Evolutionary conservation across 92 coral and sea anemone species (phyloP), one percentile per base, ranked within the genome.

Genomic region (Blastomussa wellsi): DNA sequence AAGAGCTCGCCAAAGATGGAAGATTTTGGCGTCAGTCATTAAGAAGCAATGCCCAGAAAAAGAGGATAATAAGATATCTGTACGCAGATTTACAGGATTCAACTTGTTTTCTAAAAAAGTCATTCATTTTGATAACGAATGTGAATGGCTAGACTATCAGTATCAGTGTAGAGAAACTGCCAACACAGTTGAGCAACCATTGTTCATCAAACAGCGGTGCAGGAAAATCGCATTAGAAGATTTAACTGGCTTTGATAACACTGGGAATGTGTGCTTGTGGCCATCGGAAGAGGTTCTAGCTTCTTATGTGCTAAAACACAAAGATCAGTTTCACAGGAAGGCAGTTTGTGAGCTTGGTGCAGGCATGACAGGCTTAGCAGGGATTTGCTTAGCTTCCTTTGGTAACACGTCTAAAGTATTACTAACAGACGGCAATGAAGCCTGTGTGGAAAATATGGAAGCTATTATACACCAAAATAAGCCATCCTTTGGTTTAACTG

Each of bases 261-360:
- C 98, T 19, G 98, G 98, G 12, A 95, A 95, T 77, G 94, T 95
- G 22, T 95, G 98, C 83, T 80, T 95, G 72, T 95, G 98, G 98
- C 98, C 98, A 42, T 92, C 98, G 31, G 97, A 95, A 68, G 98
- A 95, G 72, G 93, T 95, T 20, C 70, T 95, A 24, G 92, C 97
- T 22, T 93, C 94, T 79, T 83, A 91, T 37, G 57, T 92, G 81
- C 68, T 93, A 36, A 91, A 93, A 48, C 71, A 92, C 85, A 74
- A 75, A 35, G 67, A 82, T 41, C 82, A 84, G 79, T 86, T 90
- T 49, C 77, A 90, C 31, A 90, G 90, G 12, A 88, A 91, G 79
- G 79, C 86, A 67, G 94, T 95, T 49, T 93, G 97, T 86, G 98
- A 95, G 81, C 94, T 95, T 80, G 98, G 98, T 36, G 98, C 97